phyloP scores from a whole-genome alignment of 2,888 invertebrate genomes.

The Dicyrtoma fusca region DNA sequence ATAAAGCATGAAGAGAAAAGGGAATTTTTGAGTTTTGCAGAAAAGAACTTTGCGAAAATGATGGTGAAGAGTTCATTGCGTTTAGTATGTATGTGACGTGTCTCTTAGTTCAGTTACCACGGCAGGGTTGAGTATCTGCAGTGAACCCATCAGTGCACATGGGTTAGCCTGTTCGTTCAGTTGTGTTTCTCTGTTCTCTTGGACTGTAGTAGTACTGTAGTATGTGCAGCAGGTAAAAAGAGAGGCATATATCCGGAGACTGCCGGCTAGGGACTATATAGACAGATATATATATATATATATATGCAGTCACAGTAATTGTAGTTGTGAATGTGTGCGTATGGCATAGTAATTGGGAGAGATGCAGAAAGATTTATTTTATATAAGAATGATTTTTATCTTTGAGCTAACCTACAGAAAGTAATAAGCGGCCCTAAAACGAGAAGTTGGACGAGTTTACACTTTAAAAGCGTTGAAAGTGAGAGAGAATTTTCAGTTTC shows the following conservation, averaged over 20 bases:
- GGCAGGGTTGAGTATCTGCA: constrained; percentile 14
- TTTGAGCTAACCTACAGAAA: constrained; percentile 20
- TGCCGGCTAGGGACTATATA: too few relatives aligned
- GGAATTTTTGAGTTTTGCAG: constrained; percentile 7
- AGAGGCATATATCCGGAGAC: background rate
- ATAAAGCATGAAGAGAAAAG: constrained; percentile 30
- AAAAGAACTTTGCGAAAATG: constrained; percentile 23
- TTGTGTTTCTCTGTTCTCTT: background rate
- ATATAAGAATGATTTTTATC: constrained; percentile 1
- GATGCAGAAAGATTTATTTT: constrained; percentile 24
- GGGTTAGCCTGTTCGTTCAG: background rate
- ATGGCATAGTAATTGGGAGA: constrained; percentile 9
- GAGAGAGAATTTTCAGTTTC: constrained; percentile 31
- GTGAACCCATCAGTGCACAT: constrained; percentile 11
- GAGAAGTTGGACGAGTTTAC: constrained; percentile 37
- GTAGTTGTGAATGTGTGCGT: constrained; percentile 18
- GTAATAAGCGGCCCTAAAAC: constrained; percentile 21
- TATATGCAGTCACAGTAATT: background rate
- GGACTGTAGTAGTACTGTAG: too few relatives aligned
- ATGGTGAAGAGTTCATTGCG: constrained; percentile 26
- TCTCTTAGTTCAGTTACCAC: too few relatives aligned
- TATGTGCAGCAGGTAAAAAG: background rate
- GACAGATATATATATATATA: too few relatives aligned
- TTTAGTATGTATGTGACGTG: constrained; percentile 6
- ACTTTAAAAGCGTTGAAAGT: constrained; percentile 39